Percentiles rank a stretch among this genome's conserved stretches.
Evolutionary conservation across 2,888 invertebrate species (phyloP).

Genomic region (Tipula unca): DNA sequence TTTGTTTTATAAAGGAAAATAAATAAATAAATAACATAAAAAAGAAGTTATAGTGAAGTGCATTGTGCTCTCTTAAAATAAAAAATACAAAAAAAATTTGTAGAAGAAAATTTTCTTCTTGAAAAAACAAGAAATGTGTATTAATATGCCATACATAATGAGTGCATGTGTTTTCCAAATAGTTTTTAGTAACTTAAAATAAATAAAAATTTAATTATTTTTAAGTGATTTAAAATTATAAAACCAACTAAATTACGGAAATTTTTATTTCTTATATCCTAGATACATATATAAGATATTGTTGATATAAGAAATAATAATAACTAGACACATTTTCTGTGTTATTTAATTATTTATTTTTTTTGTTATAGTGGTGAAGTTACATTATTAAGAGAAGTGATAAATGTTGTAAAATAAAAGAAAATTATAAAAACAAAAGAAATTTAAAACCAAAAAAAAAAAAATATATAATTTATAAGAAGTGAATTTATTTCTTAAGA

Average conservation of each 20-base stretch:
- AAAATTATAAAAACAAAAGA: background rate
- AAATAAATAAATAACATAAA: background rate
- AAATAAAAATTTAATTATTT: background rate
- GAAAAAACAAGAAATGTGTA: background rate
- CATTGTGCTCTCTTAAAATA: background rate
- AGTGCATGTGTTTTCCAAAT: slow-evolving; percentile 14
- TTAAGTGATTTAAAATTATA: background rate
- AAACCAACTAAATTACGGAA: background rate
- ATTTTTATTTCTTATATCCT: background rate
- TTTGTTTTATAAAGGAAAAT: background rate
- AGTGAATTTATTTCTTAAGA: background rate
- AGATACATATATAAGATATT: background rate
- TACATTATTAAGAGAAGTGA: background rate
- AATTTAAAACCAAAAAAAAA: background rate
- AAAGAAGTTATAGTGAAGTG: background rate
- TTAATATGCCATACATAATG: background rate
- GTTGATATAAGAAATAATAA: background rate
- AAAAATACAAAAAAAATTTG: background rate
- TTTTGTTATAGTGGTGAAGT: background rate
- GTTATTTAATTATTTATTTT: background rate
- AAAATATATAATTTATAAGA: background rate
- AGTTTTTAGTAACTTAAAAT: background rate
- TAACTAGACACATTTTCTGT: background rate
- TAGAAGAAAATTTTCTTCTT: background rate
- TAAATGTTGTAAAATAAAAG: background rate